A percentile compares a stretch with the other conserved stretches of the same genome.
Conservation (phyloP, 2,797 vertebrate genomes). For the Petrocephalus sullivani region DNA sequence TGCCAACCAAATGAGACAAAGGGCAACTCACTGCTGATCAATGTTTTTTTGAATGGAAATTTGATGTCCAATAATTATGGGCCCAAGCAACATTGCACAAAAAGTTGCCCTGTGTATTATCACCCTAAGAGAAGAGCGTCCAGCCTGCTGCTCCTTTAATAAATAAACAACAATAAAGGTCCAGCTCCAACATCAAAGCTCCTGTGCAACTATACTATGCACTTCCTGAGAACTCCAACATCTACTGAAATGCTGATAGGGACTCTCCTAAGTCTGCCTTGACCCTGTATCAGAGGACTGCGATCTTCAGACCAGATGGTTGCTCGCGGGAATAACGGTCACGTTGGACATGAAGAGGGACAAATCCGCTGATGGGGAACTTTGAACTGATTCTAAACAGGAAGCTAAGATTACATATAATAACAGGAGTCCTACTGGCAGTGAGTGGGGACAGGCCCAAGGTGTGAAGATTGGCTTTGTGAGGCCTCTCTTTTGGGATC, state of each 20-base stretch:
- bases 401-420: constrained; percentile 69
- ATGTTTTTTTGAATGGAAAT: neutral
- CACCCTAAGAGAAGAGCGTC: neutral
- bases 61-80: neutral
- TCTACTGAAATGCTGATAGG: neutral
- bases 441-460: constrained; percentile 57
- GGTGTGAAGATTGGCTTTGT: constrained; percentile 68
- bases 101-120: neutral
- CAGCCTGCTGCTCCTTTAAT: neutral
- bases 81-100: neutral
- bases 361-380: neutral
- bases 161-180: neutral
- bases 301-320: neutral
- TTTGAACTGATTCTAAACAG: constrained; percentile 55
- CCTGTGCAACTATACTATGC: neutral
- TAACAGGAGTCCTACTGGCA: constrained; percentile 65
- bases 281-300: neutral
- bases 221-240: neutral
- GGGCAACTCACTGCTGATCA: neutral
- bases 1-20: neutral
- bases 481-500: constrained; percentile 43
- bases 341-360: neutral
- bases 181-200: neutral
- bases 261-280: neutral
- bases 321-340: neutral